A percentile compares a stretch with the other conserved stretches of the same genome.
These are phyloP conservation scores for Gavialis gangeticus DNA, from an alignment of 2,113 vertebrate species.

Conservation along the genomic window DNA sequence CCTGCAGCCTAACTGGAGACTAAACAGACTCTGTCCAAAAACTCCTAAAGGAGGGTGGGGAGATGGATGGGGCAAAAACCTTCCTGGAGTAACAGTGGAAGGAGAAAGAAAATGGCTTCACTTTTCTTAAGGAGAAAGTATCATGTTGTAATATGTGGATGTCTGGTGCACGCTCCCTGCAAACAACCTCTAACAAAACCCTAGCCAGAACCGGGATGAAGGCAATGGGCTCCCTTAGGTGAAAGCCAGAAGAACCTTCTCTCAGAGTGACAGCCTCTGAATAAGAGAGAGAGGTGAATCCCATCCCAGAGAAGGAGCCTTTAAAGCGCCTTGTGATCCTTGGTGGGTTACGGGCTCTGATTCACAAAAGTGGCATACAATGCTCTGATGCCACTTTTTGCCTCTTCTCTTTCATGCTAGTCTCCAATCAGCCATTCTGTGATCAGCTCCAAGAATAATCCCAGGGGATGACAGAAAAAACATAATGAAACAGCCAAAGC, in stretches of 20 bases:
- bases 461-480: conserved; percentile 5
- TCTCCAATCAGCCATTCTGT: conserved; percentile 6
- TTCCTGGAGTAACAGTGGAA: background rate
- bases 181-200: background rate
- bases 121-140: background rate
- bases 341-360: background rate
- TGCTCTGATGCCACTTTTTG: background rate
- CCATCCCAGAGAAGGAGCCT: background rate
- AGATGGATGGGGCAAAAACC: no score
- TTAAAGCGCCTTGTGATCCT: background rate
- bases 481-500: conserved; percentile 30
- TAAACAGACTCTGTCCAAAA: background rate
- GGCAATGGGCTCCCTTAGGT: background rate
- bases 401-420: background rate
- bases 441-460: background rate
- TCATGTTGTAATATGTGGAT: background rate
- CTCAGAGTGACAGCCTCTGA: background rate
- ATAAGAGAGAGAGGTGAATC: background rate
- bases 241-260: background rate
- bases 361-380: background rate
- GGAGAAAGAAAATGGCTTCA: background rate
- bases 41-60: background rate
- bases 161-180: background rate
- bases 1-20: background rate
- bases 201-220: background rate